phyloP scores from a whole-genome alignment of 2,797 vertebrate genomes.

The Salmo trutta region DNA sequence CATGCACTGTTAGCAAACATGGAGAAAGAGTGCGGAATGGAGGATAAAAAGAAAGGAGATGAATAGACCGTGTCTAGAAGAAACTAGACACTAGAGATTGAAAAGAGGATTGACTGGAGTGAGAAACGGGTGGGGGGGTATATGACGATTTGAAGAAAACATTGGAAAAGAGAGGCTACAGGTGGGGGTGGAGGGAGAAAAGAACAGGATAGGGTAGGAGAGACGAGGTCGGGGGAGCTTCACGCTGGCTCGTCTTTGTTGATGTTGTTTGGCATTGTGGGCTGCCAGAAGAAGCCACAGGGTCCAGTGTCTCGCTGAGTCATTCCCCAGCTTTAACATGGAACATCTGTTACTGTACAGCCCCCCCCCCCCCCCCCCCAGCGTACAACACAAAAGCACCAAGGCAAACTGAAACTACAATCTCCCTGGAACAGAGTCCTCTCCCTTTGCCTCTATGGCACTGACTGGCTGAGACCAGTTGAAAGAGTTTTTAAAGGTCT shows the following conservation, averaged over 20 bases:
- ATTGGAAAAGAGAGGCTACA: background rate
- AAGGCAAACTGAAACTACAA: background rate
- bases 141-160: background rate
- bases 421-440: background rate
- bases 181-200: background rate
- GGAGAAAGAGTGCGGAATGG: background rate
- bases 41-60: background rate
- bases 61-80: background rate
- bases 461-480: background rate
- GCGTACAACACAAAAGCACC: background rate
- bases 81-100: background rate
- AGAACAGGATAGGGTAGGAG: background rate
- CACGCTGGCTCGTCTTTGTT: constrained; percentile 7
- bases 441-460: background rate
- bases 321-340: constrained; percentile 13
- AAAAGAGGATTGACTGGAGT: background rate
- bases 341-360: constrained; percentile 12
- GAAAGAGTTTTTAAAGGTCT: background rate
- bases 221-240: background rate
- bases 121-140: background rate
- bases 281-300: background rate
- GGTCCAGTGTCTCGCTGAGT: constrained; percentile 9
- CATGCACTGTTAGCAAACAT: background rate
- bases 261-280: background rate
- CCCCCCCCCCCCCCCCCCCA: background rate